Evolutionary conservation across 1,140 invertebrate species (phyloP), one percentile per base, ranked within the genome.

Genomic region (Achatina immaculata): DNA sequence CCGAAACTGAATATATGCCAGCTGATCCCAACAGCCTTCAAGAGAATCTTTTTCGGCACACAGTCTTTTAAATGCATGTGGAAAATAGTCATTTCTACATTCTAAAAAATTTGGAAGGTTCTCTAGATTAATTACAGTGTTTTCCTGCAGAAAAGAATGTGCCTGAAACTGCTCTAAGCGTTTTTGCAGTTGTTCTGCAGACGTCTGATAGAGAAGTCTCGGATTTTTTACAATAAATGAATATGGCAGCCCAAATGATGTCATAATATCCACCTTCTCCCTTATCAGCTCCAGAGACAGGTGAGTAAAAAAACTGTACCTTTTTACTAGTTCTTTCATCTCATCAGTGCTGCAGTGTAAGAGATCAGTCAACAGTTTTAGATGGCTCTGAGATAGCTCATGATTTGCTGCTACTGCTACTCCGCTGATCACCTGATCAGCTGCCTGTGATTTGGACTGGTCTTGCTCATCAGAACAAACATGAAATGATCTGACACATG

Each of bases 1-100:
- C 3, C 68, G 36, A 21, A 69, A 42, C 38, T 69, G 68, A n/a
- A 69, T 2, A 21, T 69, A 69, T 2, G 11, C 68, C n/a, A n/a
- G 2, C 19, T 69, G 36, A 24, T 69, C 40, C 4, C 38, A 19
- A 42, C 68, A 69, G 24, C 68, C 68, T 69, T 69, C 68, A 42
- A 69, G 42, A n/a, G 68, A 34, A 69, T 69, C 68, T 43, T 9
- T 69, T 69, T 69, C 68, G 6, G 68, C 68, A 69, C 68, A 69
- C 36, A 69, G 11, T 40, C 4, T 40, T n/a, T 69, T 42, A 21
- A 42, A 69, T 7, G 7, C 38, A 21, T 24, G 24, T 6, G 2
- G 2, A 42, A 69, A 69, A 40, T 42, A 24, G 7, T 69, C 21
- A 28, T 43, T 69, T 11, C n/a, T 69, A 69, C 68, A 69, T 42